Conservation (phyloP, 1,140 invertebrate species). For the Nilaparvata lugens region DNA sequence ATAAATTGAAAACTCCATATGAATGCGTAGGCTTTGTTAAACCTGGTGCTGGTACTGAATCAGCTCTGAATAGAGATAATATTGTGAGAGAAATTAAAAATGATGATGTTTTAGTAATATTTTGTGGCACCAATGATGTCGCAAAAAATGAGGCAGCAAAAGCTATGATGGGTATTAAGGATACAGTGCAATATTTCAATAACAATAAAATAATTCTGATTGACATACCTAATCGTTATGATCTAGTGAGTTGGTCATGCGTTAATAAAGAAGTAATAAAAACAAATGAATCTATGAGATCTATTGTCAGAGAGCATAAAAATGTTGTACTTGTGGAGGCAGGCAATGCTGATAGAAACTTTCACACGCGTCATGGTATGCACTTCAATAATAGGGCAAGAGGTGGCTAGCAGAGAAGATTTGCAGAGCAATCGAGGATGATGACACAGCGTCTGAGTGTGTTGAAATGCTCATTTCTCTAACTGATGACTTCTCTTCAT, state of each 20-base stretch:
- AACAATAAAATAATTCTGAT: conserved; percentile 10
- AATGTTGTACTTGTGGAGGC: conserved; percentile 11
- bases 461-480: too few relatives aligned
- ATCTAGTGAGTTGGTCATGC: conserved; percentile 4
- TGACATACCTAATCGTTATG: conserved; percentile 7
- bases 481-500: too few relatives aligned
- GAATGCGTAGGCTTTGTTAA: background rate
- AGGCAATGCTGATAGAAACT: conserved; percentile 6
- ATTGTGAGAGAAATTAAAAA: background rate
- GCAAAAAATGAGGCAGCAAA: too few relatives aligned
- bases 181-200: background rate
- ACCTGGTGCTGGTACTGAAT: background rate
- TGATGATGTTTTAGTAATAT: background rate
- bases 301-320: background rate
- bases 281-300: background rate
- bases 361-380: conserved; percentile 7
- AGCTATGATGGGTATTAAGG: background rate
- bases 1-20: background rate
- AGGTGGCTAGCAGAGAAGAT: conserved; percentile 1
- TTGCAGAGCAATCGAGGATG: too few relatives aligned
- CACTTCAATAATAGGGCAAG: conserved; percentile 9
- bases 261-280: conserved; percentile 15
- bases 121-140: conserved; percentile 2
- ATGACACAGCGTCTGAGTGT: too few relatives aligned
- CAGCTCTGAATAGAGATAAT: background rate